Evolutionary conservation across 2,888 invertebrate genomes (phyloP).

Genomic region (Trissoscelio sp.): DNA sequence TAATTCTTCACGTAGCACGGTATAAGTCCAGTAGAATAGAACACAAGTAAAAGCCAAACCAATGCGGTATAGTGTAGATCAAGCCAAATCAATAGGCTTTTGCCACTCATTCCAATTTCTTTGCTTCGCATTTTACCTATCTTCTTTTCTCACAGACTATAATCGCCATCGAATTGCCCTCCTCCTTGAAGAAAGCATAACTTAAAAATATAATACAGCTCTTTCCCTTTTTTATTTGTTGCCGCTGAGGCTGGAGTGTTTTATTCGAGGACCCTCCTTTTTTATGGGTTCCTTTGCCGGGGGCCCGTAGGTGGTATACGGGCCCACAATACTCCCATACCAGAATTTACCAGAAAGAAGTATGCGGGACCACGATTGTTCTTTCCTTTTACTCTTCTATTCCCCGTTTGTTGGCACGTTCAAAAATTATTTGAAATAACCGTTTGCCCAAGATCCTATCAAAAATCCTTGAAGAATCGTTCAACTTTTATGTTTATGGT

Average conservation of each 20-base stretch:
- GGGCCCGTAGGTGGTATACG: constrained; percentile 48
- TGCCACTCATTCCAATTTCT: too few relatives aligned
- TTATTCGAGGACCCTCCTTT: constrained; percentile 38
- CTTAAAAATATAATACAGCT: constrained; percentile 31
- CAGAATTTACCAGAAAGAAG: constrained; percentile 7
- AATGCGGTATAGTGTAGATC: too few relatives aligned
- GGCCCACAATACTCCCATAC: constrained; percentile 49
- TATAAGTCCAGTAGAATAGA: too few relatives aligned
- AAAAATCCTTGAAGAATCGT: too few relatives aligned
- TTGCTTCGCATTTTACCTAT: constrained; percentile 13
- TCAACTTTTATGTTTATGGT: too few relatives aligned
- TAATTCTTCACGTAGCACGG: constrained; percentile 8
- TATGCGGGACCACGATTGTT: constrained; percentile 47
- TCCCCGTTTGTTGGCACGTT: background rate
- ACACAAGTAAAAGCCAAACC: too few relatives aligned
- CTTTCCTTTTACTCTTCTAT: constrained; percentile 14
- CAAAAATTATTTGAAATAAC: constrained; percentile 24
- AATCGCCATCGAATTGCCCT: constrained; percentile 23
- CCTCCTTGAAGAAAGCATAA: constrained; percentile 22
- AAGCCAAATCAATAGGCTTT: too few relatives aligned
- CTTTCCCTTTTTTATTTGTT: constrained; percentile 32
- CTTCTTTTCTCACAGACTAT: constrained; percentile 31
- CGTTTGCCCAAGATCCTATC: constrained; percentile 26
- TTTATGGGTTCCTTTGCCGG: constrained; percentile 16
- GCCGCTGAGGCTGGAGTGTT: constrained; percentile 29